Evolutionary conservation across 2,888 invertebrate genomes (phyloP), one percentile per base, ranked within the genome.

Genomic region (Nasonia oneida): DNA sequence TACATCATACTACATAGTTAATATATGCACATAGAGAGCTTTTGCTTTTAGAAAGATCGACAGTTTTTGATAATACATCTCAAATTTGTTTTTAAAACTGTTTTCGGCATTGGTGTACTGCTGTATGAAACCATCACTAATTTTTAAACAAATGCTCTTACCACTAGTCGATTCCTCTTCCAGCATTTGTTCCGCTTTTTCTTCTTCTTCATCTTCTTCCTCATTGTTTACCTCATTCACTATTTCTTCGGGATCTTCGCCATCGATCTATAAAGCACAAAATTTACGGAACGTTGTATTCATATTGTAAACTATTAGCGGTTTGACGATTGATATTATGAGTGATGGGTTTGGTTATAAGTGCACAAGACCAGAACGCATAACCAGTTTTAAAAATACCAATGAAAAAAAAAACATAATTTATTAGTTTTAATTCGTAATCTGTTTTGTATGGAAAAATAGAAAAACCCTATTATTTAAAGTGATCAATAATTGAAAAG

Each of bases 241-340:
- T 50, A 92, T 89, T 87, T 93, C 92, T 87, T 92, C 92, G 15
- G 88, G 78, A 87, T 92, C 91, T 61, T 90, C 91, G 33, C 90
- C 91, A 86, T 91, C 91, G 33, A 91, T 87, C 92, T 92, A 37
- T 37, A 42, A 76, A 61, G 77, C 53, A 78, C 10, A n/a, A 77
- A 57, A 33, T 75, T 53, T 37, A 53, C 15, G 29, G 29, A 75
- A 2, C 57, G n/a, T n/a, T n/a, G 18, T 47, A 47, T 74, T 18
- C n/a, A 47, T 42, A 3, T 15, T 6, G 47, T 47, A 47, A 47
- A 47, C 47, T 47, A 29, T 29, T 8, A 47, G 12, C 0, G 47
- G 3, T 12, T 47, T 47, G 47, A 47, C 47, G 10, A 12, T 8
- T 47, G 12, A 42, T 42, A 42, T 42, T 42, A 6, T 10, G 8